Evolutionary conservation across 2,888 invertebrate genomes (phyloP), one percentile per base, ranked within the genome.

Genomic region (Nymphalis urticae): DNA sequence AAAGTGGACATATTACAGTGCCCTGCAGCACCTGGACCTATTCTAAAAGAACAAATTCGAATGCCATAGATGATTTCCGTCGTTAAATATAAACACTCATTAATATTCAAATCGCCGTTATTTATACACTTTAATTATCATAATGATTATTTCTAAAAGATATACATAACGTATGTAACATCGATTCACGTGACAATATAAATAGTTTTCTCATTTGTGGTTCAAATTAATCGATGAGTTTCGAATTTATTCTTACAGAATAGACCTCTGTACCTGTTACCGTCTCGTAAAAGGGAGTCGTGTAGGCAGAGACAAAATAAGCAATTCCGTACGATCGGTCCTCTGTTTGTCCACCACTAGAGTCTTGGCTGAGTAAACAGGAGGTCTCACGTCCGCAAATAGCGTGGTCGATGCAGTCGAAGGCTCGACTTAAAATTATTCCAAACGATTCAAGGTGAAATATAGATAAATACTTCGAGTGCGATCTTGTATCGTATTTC

Each of bases 271-370:
- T 65, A 65, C 62, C 86, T 80, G 82, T 89, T 90, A 89, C 89
- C 85, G 86, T 90, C 89, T 89, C 85, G 86, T 85, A 82, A 82
- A 82, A 85, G 88, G 88, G 88, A 89, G 87, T 82, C 83, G 83
- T 89, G 92, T 90, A 89, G 88, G 89, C 88, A 85, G 88, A 88
- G 89, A 92, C 91, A 92, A 92, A 92, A 92, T 92, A 92, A 92
- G 92, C 92, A 92, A 92, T 92, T 91, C 92, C 90, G 86, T 87
- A 82, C 89, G 88, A 90, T 91, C 89, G 87, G 90, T 84, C 89
- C 88, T 84, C 83, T 92, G 90, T 92, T 92, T 92, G 91, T 86
- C 85, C 86, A 88, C 90, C 92, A 92, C 92, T 92, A 92, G 90
- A 92, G 90, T 84, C 89, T 88, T 89, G 90, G 88, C 89, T 90